Percentiles rank a stretch among this genome's conserved stretches.
phyloP scores from a whole-genome alignment of 2,113 vertebrate genomes.

The Budorcas taxicolor region DNA sequence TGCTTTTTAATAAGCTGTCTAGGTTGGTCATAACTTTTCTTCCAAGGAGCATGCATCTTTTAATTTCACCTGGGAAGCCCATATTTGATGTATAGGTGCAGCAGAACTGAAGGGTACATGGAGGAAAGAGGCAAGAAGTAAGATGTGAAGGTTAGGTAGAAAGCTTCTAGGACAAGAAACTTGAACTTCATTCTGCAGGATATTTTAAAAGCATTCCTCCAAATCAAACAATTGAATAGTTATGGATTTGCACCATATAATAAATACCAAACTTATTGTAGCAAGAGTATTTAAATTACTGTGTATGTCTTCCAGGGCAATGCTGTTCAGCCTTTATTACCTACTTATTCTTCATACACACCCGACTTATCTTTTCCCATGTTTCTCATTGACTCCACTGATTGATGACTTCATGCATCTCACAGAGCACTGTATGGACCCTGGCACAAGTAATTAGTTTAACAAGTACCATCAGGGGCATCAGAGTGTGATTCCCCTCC shows the following conservation, averaged over 20 bases:
- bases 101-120: not conserved
- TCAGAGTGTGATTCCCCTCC: not conserved
- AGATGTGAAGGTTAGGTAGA: not conserved
- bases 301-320: not conserved
- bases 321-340: not conserved
- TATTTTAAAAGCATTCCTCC: not conserved
- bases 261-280: not conserved
- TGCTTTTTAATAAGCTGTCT: not conserved
- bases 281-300: not conserved
- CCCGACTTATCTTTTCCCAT: not conserved
- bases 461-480: not conserved
- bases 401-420: not conserved
- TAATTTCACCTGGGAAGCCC: not conserved
- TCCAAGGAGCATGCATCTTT: not conserved
- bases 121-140: not conserved
- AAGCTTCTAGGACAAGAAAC: not conserved
- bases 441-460: not conserved
- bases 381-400: not conserved
- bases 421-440: not conserved
- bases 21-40: not conserved
- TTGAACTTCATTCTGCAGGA: not conserved
- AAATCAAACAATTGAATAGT: not conserved
- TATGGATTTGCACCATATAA: not conserved
- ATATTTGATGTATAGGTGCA: not conserved
- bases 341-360: not conserved